These are phyloP conservation scores for Suncus etruscus DNA, from an alignment of 2,113 vertebrate species.

Conservation along the genomic window DNA sequence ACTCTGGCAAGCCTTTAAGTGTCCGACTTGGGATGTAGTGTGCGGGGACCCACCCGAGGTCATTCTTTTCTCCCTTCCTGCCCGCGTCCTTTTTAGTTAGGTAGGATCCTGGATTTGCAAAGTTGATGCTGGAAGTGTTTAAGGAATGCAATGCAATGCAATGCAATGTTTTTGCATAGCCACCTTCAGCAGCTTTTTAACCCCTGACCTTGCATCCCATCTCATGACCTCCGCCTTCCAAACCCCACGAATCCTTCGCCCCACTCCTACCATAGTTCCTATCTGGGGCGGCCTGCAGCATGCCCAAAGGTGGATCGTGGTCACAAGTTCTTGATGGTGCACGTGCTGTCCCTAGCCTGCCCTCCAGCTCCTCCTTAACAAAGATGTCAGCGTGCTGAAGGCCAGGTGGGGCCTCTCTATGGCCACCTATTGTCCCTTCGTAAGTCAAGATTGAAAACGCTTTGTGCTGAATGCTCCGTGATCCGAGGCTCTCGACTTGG, in stretches of 20 bases:
- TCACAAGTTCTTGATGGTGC: neutral
- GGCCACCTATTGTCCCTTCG: slow-evolving; percentile 63
- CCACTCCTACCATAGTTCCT: neutral
- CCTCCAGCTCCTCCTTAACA: slow-evolving; percentile 59
- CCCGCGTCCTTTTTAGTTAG: too few species aligned
- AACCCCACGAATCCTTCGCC: too few species aligned
- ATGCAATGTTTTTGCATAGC: too few species aligned
- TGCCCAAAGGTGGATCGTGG: slow-evolving; percentile 13
- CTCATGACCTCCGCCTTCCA: too few species aligned
- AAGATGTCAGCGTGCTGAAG: slow-evolving; percentile 70
- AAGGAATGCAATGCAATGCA: too few species aligned
- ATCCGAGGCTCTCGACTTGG: slow-evolving; percentile 65
- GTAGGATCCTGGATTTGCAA: too few species aligned
- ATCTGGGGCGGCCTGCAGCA: neutral
- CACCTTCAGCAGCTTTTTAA: too few species aligned
- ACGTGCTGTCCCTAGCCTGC: slow-evolving; percentile 57
- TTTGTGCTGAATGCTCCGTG: slow-evolving; percentile 51
- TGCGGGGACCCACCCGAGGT: too few species aligned
- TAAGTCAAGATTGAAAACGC: slow-evolving; percentile 74
- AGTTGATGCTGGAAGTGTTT: too few species aligned
- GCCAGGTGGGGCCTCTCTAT: slow-evolving; percentile 79
- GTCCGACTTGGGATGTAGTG: neutral
- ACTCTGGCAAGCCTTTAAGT: neutral
- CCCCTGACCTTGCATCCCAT: too few species aligned
- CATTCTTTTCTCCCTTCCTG: neutral